Conservation (phyloP, 2,797 vertebrate species). For the Argentina silus region DNA sequence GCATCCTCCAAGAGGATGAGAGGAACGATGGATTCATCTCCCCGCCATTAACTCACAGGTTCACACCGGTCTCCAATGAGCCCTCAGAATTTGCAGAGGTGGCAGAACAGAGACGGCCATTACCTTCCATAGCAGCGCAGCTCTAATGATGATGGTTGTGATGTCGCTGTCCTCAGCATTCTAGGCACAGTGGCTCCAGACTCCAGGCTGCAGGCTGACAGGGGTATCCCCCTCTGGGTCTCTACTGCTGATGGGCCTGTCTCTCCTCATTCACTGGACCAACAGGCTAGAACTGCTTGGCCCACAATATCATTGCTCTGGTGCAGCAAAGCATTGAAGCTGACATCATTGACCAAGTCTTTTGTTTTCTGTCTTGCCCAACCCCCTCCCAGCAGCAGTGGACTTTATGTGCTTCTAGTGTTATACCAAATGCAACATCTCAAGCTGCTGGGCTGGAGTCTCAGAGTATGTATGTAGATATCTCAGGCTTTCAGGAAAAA, state of each 20-base stretch:
- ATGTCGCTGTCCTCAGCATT: slow-evolving; percentile 74
- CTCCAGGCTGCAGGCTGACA: slow-evolving; percentile 34
- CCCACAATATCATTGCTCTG: slow-evolving; percentile 38
- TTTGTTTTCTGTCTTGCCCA: slow-evolving; percentile 21
- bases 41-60: slow-evolving; percentile 63
- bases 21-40: slow-evolving; percentile 46
- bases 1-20: slow-evolving; percentile 23
- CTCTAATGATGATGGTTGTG: slow-evolving; percentile 79
- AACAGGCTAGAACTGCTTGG: slow-evolving; percentile 34
- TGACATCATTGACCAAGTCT: slow-evolving; percentile 31
- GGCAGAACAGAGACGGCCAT: slow-evolving; percentile 73
- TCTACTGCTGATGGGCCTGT: slow-evolving; percentile 38
- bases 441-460: too few species aligned
- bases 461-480: not conserved
- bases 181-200: slow-evolving; percentile 37
- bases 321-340: slow-evolving; percentile 9
- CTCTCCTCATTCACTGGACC: slow-evolving; percentile 39
- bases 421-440: too few species aligned
- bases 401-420: not conserved
- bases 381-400: not conserved
- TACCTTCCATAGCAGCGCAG: slow-evolving; percentile 63
- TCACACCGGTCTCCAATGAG: slow-evolving; percentile 69
- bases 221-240: slow-evolving; percentile 30
- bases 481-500: too few species aligned
- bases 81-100: slow-evolving; percentile 69